Conservation (phyloP, 1,140 invertebrate genomes). For the Coptotermes formosanus region DNA sequence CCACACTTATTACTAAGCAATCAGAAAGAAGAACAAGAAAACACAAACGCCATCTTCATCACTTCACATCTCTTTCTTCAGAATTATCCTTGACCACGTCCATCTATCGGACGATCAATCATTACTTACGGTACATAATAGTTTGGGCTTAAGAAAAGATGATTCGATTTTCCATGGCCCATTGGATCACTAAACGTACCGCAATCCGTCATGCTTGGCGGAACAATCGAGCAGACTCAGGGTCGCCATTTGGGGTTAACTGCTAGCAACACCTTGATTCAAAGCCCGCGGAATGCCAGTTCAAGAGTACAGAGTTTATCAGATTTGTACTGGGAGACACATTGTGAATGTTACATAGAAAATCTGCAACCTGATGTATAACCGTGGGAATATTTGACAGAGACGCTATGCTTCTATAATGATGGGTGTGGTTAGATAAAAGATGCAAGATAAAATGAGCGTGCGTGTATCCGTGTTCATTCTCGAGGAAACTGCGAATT, state of each 20-base stretch:
- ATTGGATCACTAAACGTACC: background rate
- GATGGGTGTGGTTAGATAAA: background rate
- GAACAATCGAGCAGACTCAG: background rate
- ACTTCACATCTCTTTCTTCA: background rate
- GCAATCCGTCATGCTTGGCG: background rate
- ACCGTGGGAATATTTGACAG: background rate
- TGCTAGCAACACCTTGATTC: background rate
- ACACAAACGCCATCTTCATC: background rate
- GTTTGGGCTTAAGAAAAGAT: background rate
- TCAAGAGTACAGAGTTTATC: background rate
- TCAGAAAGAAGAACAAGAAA: background rate
- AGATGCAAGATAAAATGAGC: background rate
- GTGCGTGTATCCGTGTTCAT: background rate
- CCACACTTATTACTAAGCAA: background rate
- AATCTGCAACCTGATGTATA: background rate
- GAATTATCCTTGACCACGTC: conserved; percentile 2
- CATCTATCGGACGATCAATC: background rate
- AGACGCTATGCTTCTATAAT: background rate
- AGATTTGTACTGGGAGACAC: background rate
- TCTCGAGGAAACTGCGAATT: background rate
- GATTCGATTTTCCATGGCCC: conserved; percentile 9
- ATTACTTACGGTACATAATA: background rate
- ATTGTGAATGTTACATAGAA: background rate
- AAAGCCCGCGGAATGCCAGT: background rate
- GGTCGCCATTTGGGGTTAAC: background rate